phyloP scores from a whole-genome alignment of 2,888 invertebrate genomes.

The Synergus japonicus region DNA sequence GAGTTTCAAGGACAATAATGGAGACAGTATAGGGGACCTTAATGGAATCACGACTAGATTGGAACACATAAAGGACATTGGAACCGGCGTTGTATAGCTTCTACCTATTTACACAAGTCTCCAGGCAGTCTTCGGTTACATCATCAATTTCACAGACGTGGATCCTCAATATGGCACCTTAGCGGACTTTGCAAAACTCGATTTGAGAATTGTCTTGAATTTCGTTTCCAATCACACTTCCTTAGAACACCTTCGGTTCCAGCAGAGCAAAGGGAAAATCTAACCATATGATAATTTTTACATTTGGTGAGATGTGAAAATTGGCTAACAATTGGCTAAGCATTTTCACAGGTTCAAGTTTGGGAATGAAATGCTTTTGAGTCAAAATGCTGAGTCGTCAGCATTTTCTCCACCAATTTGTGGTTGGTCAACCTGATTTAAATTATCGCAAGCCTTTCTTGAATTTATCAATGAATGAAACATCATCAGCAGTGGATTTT shows the following conservation, averaged over 20 bases:
- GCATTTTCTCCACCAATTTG: conserved; percentile 83
- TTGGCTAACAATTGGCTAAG: conserved; percentile 79
- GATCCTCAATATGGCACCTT: conserved; percentile 85
- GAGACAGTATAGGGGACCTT: conserved; percentile 61
- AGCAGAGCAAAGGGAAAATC: conserved; percentile 81
- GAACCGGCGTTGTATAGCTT: conserved; percentile 84
- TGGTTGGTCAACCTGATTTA: conserved; percentile 81
- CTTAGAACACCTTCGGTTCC: conserved; percentile 88
- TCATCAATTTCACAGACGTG: conserved; percentile 83
- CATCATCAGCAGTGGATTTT: conserved; percentile 79
- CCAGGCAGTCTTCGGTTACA: conserved; percentile 88
- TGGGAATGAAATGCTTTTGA: too few relatives aligned
- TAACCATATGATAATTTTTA: conserved; percentile 85
- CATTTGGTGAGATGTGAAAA: conserved; percentile 83
- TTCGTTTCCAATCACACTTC: conserved; percentile 82
- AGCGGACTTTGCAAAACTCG: conserved; percentile 83
- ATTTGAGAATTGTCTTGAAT: conserved; percentile 70
- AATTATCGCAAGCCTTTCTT: conserved; percentile 81
- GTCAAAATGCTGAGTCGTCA: too few relatives aligned
- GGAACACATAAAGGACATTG: conserved; percentile 83
- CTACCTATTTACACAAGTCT: conserved; percentile 88
- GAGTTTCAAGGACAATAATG: not conserved
- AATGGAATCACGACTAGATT: conserved; percentile 81
- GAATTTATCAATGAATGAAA: conserved; percentile 70
- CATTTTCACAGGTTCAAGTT: too few relatives aligned